phyloP scores from a whole-genome alignment of 2,113 vertebrate genomes.

The Sarotherodon lohbergeri region DNA sequence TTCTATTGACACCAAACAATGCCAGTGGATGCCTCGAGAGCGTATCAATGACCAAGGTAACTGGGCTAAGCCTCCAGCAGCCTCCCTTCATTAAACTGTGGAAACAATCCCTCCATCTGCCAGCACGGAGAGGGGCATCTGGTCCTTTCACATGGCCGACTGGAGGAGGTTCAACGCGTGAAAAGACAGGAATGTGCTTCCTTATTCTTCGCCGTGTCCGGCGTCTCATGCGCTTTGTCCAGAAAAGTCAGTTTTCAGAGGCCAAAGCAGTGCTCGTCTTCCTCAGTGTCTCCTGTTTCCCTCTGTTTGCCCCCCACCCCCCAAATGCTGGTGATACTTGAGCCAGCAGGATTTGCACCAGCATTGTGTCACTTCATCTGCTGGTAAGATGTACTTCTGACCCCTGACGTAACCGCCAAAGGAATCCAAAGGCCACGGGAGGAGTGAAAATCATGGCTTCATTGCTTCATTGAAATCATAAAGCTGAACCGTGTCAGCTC shows the following conservation, averaged over 20 bases:
- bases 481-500: background rate
- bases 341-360: conserved; percentile 17
- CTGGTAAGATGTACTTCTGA: conserved; percentile 8
- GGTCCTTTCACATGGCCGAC: conserved; percentile 44
- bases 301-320: background rate
- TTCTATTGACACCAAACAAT: conserved; percentile 36
- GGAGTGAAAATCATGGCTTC: background rate
- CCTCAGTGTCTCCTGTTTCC: background rate
- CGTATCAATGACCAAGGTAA: conserved; percentile 55
- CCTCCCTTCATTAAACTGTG: conserved; percentile 43
- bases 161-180: conserved; percentile 10
- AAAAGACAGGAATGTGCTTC: conserved; percentile 39
- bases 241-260: background rate
- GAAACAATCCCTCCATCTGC: conserved; percentile 65
- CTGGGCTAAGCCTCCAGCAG: conserved; percentile 31
- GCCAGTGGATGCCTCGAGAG: conserved; percentile 35
- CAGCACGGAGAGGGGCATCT: conserved; percentile 51
- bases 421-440: background rate
- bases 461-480: background rate
- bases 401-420: background rate
- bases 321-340: background rate
- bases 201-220: background rate
- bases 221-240: conserved; percentile 1
- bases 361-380: conserved; percentile 31
- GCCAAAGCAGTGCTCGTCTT: background rate